Base-by-base conservation (phyloP, 1,140 invertebrate species). In the Drosophila burlai region DNA sequence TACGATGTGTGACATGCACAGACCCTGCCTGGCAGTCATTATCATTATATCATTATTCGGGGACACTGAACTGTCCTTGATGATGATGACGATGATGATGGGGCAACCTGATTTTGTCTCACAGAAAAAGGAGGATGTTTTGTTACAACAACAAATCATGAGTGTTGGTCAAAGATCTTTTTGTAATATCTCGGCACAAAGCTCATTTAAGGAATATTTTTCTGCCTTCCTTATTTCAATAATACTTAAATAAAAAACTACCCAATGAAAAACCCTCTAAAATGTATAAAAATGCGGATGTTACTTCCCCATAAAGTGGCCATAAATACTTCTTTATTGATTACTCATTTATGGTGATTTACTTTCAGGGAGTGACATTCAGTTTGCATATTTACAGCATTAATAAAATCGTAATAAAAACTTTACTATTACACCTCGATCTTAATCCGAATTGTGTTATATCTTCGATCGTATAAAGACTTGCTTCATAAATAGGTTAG, bases 1-100 rank as follows among this genome's bases (percentile, higher is more conserved):
- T 71, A 79, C 80, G 71, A 82, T 82, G 85, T 90, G 85, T 85
- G 81, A 80, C 81, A 82, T 80, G 83, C 78, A 78, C 74, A 66
- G 67, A 55, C 21, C 54, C 36, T 24, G 54, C 15, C 59, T 21
- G 63, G 54, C 34, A 58, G 55, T 85, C 83, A 87, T 87, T 82
- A 86, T 83, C 83, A 83, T 86, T 89, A 77, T 45, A 42, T 57
- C 54, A 57, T 57, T 57, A 57, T 29, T 40, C 45, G 84, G 38
- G 71, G 54, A 61, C 69, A 72, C 10, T 42, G 45, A 71, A 50
- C 67, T 73, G 67, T 80, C 77, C 78, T 80, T 67, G 78, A 16
- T 54, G 45, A 57, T 49, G 21, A 61, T 63, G 24, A 24, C 24
- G 26, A 46, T 63, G 57, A 65, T 76, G 64, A 62, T 43, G 62